Evolutionary conservation across 92 coral and sea anemone species (phyloP).

Genomic region (Chrysogorgia sp.): DNA sequence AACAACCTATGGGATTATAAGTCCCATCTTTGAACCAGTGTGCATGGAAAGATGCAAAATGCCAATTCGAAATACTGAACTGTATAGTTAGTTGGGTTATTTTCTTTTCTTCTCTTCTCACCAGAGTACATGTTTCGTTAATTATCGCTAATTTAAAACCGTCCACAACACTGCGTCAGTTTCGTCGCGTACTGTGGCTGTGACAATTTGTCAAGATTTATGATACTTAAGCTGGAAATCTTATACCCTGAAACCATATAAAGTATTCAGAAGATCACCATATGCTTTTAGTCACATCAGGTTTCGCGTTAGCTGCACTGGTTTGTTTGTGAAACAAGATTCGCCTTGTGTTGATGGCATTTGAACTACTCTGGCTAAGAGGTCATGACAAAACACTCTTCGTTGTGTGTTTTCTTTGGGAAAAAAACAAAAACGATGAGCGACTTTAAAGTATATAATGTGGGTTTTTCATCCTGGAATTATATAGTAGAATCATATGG

Average conservation of each 20-base stretch:
- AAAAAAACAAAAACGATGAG: background rate
- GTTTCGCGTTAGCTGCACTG: slow-evolving; percentile 6
- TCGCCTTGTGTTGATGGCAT: slow-evolving; percentile 14
- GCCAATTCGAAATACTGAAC: background rate
- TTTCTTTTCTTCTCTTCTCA: background rate
- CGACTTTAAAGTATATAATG: background rate
- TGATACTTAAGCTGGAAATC: slow-evolving; percentile 44
- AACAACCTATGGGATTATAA: background rate
- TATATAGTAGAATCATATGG: too few relatives aligned
- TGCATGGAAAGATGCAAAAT: background rate
- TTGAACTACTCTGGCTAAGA: slow-evolving; percentile 4
- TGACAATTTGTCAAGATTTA: slow-evolving; percentile 47
- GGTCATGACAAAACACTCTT: slow-evolving; percentile 38
- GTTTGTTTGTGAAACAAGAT: slow-evolving; percentile 20
- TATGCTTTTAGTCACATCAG: slow-evolving; percentile 22
- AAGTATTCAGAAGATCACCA: slow-evolving; percentile 19
- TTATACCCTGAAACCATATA: slow-evolving; percentile 43
- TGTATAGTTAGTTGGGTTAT: background rate
- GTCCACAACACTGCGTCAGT: slow-evolving; percentile 13
- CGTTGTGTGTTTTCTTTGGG: slow-evolving; percentile 28
- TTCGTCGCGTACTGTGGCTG: slow-evolving; percentile 44
- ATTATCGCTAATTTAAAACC: slow-evolving; percentile 39
- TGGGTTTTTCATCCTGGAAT: background rate
- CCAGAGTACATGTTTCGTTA: slow-evolving; percentile 23
- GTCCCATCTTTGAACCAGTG: background rate